Percentiles rank a stretch among this genome's conserved stretches.
These are phyloP conservation scores for Bubalus kerabau DNA, from an alignment of 2,113 vertebrate genomes.

Conservation along the genomic window DNA sequence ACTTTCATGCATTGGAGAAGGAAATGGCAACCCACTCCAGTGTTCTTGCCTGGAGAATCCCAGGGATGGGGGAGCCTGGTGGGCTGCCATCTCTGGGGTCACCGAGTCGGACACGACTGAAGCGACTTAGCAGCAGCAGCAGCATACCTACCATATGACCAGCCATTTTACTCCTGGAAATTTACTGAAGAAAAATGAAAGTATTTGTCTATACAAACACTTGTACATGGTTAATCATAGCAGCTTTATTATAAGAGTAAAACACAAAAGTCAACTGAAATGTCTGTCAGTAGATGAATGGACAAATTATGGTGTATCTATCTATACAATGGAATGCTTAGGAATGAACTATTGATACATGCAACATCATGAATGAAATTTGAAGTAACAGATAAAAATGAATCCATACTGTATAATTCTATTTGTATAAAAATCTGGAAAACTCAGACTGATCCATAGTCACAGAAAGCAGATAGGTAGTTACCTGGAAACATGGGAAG, in stretches of 20 bases:
- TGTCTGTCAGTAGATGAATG: not conserved
- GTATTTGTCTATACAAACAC: not conserved
- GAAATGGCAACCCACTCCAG: too few species aligned
- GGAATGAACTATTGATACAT: not conserved
- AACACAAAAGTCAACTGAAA: not conserved
- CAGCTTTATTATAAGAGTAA: not conserved
- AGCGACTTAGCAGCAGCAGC: too few species aligned
- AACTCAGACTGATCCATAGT: not conserved
- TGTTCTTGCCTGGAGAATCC: too few species aligned
- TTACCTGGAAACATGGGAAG: not conserved
- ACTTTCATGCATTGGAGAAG: too few species aligned
- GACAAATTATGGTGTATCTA: not conserved
- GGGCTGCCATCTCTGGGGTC: too few species aligned
- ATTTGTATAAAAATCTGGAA: not conserved
- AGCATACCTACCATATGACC: not conserved
- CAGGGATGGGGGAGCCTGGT: too few species aligned
- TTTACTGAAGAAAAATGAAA: not conserved
- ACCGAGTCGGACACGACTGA: too few species aligned
- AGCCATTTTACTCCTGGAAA: not conserved
- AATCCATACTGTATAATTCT: not conserved
- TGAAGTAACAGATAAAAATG: not conserved
- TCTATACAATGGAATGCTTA: not conserved
- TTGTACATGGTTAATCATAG: not conserved
- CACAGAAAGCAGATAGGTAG: not conserved
- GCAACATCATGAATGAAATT: not conserved